Conservation (phyloP, 2,113 vertebrate genomes). For the Pterophyllum scalare region DNA sequence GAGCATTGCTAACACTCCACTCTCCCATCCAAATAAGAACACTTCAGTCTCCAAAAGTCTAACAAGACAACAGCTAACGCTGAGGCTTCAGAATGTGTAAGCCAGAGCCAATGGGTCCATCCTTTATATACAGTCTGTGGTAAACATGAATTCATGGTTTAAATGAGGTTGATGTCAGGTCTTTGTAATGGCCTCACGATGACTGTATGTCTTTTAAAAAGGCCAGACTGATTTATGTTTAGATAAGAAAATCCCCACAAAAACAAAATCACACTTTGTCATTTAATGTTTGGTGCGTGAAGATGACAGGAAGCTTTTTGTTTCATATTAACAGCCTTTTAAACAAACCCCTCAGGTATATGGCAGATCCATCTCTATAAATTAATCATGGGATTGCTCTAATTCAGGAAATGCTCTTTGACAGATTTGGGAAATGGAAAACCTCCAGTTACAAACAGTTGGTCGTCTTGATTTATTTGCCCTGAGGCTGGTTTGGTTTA, state of each 20-base stretch:
- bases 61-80: too few species aligned
- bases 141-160: too few species aligned
- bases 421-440: not conserved
- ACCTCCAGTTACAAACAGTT: not conserved
- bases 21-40: too few species aligned
- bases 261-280: not conserved
- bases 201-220: not conserved
- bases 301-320: not conserved
- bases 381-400: not conserved
- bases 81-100: too few species aligned
- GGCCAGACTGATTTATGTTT: not conserved
- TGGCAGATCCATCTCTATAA: not conserved
- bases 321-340: not conserved
- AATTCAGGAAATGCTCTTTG: not conserved
- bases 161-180: too few species aligned
- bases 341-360: fast-evolving
- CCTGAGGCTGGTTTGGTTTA: not conserved
- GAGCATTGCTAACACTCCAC: too few species aligned
- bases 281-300: not conserved
- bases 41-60: too few species aligned
- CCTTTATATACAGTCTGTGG: too few species aligned
- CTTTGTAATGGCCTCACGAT: too few species aligned
- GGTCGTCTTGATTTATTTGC: not conserved
- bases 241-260: too few species aligned
- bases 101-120: too few species aligned